These are phyloP conservation scores for Misgurnus anguillicaudatus DNA, from an alignment of 2,113 vertebrate genomes.

Conservation along the genomic window DNA sequence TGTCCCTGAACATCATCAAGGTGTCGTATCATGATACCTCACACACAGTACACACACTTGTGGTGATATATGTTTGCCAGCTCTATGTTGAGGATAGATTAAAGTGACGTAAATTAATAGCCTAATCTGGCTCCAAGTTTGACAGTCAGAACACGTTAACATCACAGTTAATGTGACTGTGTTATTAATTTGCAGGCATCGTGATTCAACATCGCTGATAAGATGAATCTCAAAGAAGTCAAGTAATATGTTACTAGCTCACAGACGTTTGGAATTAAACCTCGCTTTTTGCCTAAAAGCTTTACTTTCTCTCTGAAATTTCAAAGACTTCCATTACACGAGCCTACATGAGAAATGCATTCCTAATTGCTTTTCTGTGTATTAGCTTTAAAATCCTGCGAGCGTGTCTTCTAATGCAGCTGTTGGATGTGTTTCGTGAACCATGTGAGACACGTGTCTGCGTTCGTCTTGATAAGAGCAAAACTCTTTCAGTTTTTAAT, in stretches of 20 bases:
- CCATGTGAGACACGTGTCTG: slow-evolving; percentile 21
- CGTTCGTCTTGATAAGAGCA: slow-evolving; percentile 1
- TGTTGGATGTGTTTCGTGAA: background rate
- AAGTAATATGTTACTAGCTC: too few species aligned
- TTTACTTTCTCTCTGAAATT: too few species aligned
- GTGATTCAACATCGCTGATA: background rate
- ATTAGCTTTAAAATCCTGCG: background rate
- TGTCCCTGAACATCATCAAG: background rate
- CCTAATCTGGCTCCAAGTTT: background rate
- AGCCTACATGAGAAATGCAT: background rate
- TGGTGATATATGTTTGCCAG: background rate
- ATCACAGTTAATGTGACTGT: background rate
- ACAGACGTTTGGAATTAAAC: too few species aligned
- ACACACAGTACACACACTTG: background rate
- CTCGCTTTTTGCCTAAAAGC: too few species aligned
- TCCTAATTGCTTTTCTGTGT: background rate
- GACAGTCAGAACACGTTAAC: background rate
- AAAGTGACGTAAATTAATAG: background rate
- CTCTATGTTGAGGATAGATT: background rate
- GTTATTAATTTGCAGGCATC: background rate
- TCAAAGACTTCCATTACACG: too few species aligned
- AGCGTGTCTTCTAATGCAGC: background rate
- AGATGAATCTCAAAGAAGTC: too few species aligned
- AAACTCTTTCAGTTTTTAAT: slow-evolving; percentile 33
- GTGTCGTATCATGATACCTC: too few species aligned